phyloP scores from a whole-genome alignment of 2,797 vertebrate genomes.

The Chloroceryle inda region DNA sequence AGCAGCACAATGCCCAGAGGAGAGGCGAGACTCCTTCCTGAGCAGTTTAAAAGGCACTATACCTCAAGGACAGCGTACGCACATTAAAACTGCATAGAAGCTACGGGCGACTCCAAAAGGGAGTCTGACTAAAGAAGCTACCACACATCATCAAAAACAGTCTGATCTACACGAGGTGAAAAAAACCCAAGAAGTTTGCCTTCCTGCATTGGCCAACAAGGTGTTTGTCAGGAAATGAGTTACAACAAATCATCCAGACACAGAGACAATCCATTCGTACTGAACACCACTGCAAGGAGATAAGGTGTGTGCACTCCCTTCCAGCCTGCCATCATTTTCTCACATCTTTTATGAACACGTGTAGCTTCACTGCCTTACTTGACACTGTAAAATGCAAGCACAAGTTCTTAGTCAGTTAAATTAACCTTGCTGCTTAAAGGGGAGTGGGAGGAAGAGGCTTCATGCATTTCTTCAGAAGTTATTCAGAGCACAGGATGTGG shows the following conservation, averaged over 20 bases:
- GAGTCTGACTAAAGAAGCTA: neutral
- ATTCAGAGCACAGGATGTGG: neutral
- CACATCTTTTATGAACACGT: neutral
- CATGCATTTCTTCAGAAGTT: neutral
- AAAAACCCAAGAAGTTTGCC: neutral
- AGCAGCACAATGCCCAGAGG: neutral
- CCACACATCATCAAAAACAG: neutral
- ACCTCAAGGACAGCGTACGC: neutral
- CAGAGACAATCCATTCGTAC: fast-evolving
- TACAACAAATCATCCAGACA: neutral
- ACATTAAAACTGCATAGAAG: neutral
- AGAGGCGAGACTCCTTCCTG: neutral
- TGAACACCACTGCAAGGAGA: neutral
- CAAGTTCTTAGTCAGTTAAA: neutral
- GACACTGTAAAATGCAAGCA: neutral
- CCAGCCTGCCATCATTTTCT: neutral
- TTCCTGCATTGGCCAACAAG: neutral
- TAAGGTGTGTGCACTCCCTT: neutral
- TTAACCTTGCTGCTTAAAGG: neutral
- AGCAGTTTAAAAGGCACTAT: neutral
- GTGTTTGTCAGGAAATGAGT: neutral
- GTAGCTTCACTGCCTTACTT: neutral
- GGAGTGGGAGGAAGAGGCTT: neutral
- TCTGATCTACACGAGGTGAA: neutral
- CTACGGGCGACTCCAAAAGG: neutral